Base-by-base conservation (phyloP, 1,140 invertebrate species). In the Xylocopa sonorina region DNA sequence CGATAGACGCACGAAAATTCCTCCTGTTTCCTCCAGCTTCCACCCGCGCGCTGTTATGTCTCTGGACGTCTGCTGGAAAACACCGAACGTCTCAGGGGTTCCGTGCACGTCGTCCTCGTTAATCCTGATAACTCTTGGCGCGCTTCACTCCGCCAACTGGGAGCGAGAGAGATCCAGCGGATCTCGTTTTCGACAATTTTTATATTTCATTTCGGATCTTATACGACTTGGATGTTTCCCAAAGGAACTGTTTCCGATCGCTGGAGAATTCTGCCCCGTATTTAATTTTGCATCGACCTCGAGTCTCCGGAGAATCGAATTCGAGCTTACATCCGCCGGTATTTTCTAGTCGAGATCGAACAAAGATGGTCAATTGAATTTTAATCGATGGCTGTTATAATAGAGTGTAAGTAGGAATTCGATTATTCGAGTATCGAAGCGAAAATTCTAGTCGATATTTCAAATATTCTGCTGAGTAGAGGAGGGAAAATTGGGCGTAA, bases 61-160 rank as follows among this genome's bases (percentile, higher is more conserved):
- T 76, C 18, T 18, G 27, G 50, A 46, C 43, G 41, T 34, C 74
- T 43, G 51, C 34, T n/a, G 5, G 18, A 29, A 76, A 50, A 58
- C 63, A 55, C 43, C 7, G 62, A 43, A 24, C 9, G 21, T 76
- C 55, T 76, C 51, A 55, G 64, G n/a, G 27, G 48, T 64, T 64
- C 14, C 29, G 34, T 21, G 58, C 60, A 58, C 74, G n/a, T 68
- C 41, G 41, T 21, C 14, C n/a, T 38, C 63, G 62, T 76, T 75
- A 55, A 46, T 74, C 58, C 29, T 41, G 32, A 51, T 63, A 73
- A 68, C 48, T 50, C 6, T 38, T 60, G n/a, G 3, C 21, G 38
- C 21, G 29, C 21, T 24, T 4, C 1, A 12, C 16, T 46, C 3
- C 14, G 0, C 3, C 5, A 38, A n/a, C n/a, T n/a, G n/a, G n/a